Percentiles rank a stretch among this genome's conserved stretches.
Conservation (phyloP, 2,113 vertebrate genomes). For the Melanerpes formicivorus region DNA sequence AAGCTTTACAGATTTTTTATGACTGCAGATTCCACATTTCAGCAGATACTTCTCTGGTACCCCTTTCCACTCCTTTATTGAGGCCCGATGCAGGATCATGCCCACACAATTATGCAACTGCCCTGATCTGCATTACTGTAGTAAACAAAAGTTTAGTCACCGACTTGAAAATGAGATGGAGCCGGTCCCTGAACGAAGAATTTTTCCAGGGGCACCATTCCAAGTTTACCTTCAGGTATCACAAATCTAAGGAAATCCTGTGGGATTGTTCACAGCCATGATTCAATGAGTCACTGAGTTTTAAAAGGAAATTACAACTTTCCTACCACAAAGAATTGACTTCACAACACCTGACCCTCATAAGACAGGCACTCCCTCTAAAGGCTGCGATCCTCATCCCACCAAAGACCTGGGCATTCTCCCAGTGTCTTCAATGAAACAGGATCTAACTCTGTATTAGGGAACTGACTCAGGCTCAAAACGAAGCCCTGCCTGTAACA, state of each 20-base stretch:
- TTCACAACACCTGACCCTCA: constrained; percentile 40
- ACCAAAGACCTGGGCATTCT: not conserved
- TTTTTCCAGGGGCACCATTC: constrained; percentile 38
- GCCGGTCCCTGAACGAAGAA: not conserved
- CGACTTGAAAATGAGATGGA: constrained; percentile 16
- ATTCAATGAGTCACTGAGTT: constrained; percentile 62
- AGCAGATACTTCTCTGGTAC: not conserved
- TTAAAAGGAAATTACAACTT: constrained; percentile 71
- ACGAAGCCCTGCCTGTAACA: not conserved
- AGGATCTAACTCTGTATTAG: not conserved
- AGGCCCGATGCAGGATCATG: not conserved
- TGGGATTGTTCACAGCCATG: constrained; percentile 57
- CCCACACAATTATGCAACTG: not conserved
- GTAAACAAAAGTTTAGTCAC: constrained; percentile 12
- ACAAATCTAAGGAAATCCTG: constrained; percentile 67
- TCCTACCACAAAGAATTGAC: constrained; percentile 55
- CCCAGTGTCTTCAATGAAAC: not conserved
- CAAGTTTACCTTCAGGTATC: constrained; percentile 58
- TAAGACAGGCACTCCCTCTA: constrained; percentile 47
- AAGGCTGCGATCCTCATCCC: not conserved
- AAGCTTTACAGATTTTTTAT: not conserved
- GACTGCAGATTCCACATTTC: not conserved
- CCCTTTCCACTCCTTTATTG: not conserved
- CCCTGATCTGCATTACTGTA: not conserved
- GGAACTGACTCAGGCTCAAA: not conserved